These are phyloP conservation scores for Beris morrisii DNA, from an alignment of 2,888 invertebrate genomes.

Conservation along the genomic window DNA sequence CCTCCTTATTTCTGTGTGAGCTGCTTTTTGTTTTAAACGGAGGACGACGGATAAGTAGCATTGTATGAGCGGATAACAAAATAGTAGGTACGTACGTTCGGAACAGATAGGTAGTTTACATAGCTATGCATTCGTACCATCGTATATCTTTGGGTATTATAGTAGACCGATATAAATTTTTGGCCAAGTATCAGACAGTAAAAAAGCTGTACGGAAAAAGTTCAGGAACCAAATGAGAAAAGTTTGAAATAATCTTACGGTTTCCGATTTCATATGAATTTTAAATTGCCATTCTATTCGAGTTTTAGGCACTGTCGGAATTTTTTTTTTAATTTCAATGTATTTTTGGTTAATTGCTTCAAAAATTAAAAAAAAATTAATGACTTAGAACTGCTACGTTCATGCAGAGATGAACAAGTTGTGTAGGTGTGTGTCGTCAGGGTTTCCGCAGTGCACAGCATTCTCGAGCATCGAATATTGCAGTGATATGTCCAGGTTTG, in stretches of 20 bases:
- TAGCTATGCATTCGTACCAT: not conserved
- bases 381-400: no score
- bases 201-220: constrained; percentile 27
- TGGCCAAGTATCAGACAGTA: not conserved
- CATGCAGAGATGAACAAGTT: no score
- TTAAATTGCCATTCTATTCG: constrained; percentile 15
- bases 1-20: not conserved
- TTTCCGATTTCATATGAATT: constrained; percentile 30
- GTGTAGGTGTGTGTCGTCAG: no score
- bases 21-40: constrained; percentile 13
- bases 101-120: constrained; percentile 15
- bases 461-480: no score
- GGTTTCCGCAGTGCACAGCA: no score
- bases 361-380: no score
- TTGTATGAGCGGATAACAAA: constrained; percentile 17
- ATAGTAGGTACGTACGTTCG: constrained; percentile 11
- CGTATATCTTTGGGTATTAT: not conserved
- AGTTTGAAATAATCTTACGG: constrained; percentile 29
- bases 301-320: not conserved
- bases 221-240: constrained; percentile 30
- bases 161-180: constrained; percentile 1
- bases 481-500: no score
- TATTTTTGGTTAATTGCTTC: no score
- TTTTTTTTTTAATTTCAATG: not conserved
- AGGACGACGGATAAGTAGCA: constrained; percentile 8